Base-by-base conservation (phyloP, 2,113 vertebrate genomes). In the Etheostoma cragini region DNA sequence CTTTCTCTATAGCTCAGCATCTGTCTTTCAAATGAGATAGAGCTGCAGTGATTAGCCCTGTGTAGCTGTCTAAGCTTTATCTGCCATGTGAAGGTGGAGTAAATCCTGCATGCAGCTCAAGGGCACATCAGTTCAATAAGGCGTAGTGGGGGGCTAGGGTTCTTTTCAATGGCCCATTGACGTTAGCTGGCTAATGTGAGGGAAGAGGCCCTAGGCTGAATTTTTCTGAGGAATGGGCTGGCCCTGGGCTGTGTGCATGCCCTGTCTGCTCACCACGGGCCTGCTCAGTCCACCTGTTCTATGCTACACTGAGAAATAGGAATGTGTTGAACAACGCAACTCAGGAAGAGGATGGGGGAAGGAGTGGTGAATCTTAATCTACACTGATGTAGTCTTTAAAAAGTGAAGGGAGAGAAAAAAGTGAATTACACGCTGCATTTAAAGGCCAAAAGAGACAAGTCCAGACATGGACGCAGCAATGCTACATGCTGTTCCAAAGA, bases 241-340 rank as follows among this genome's bases (percentile, higher is more conserved):
- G 88, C 85, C 83, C 17, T 75, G 73, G 85, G 91, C 82, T 86
- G 86, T 90, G 78, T 91, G 79, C 83, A 50, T 84, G 84, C 80
- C 80, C 80, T 72, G 80, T 88, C 72, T 33, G 78, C 50, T 47
- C 81, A 85, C 80, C 79, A 82, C 65, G 8, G 80, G 67, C 83
- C 71, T 47, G 49, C 65, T 83, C 87, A 84, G 89, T 91, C 91
- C 94, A 96, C 93, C 94, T 95, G 94, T 93, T 90, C 90, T 90
- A 94, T 92, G 93, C 91, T 93, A 92, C 89, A 93, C 76, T 93
- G 93, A 91, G 74, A 83, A 92, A 89, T 62, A 94, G 94, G 95
- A 95, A 95, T 95, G 92, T 80, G 79, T 78, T 77, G 69, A 91
- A 92, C 85, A 92, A 88, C 76, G 17, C 71, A 67, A 86, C 80